Percentiles rank a stretch among this genome's conserved stretches.
Evolutionary conservation across 2,113 vertebrate genomes (phyloP).

Genomic region (Gadus macrocephalus): DNA sequence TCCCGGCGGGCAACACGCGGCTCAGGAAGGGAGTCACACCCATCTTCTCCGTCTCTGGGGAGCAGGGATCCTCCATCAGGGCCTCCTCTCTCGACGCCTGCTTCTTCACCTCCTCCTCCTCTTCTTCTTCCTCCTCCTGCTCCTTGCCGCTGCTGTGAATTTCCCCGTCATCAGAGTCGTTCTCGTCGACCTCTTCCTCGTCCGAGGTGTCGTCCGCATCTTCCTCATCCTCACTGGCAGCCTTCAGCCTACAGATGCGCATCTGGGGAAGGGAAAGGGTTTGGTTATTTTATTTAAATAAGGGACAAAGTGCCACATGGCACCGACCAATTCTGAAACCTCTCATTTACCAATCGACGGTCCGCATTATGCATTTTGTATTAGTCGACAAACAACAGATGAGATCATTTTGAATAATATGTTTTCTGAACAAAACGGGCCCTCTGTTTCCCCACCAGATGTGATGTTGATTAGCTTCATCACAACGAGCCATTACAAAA

Average conservation of each 20-base stretch:
- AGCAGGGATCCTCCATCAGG: not conserved
- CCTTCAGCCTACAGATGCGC: slow-evolving; percentile 55
- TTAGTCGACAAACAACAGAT: too few relatives aligned
- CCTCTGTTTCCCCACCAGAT: too few relatives aligned
- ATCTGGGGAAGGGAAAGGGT: slow-evolving; percentile 38
- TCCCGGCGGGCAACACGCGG: slow-evolving; percentile 75
- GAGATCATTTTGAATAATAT: too few relatives aligned
- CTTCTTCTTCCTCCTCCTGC: slow-evolving; percentile 30
- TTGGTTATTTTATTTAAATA: not conserved
- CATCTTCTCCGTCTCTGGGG: slow-evolving; percentile 14
- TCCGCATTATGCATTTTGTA: too few relatives aligned
- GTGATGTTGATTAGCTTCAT: too few relatives aligned
- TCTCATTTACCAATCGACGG: too few relatives aligned
- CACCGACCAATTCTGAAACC: too few relatives aligned
- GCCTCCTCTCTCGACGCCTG: not conserved
- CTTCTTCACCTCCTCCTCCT: slow-evolving; percentile 8
- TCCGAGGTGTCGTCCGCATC: slow-evolving; percentile 19
- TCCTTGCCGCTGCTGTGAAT: not conserved
- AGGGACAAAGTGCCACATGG: not conserved
- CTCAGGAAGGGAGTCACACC: slow-evolving; percentile 78
- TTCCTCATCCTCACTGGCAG: slow-evolving; percentile 23
- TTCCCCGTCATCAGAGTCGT: not conserved
- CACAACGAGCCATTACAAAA: too few relatives aligned
- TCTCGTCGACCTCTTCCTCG: not conserved
- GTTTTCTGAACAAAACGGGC: too few relatives aligned